Evolutionary conservation across 2,888 invertebrate genomes (phyloP), one percentile per base, ranked within the genome.

Genomic region (Campoletis raptor): DNA sequence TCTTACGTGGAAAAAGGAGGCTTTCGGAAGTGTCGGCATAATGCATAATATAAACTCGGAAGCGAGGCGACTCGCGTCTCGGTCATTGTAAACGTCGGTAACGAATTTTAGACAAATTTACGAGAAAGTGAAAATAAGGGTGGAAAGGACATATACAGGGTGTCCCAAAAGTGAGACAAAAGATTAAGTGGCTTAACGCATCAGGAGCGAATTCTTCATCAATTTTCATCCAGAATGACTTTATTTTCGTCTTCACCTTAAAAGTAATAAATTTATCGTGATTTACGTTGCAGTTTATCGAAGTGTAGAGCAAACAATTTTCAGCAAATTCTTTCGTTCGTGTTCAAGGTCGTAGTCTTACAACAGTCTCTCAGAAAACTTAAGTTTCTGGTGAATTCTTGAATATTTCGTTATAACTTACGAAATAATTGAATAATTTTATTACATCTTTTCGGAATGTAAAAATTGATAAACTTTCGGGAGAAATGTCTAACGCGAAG

Each of bases 81-180:
- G 40, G 40, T 52, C 21, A 48, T 40, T 30, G 40, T 73, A 86
- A 86, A 81, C 45, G 21, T 52, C 57, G 42, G 66, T 24, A 70
- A 73, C 42, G 57, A 72, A 18, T 24, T 15, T 24, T 15, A 15
- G 61, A 57, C 10, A 74, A 57, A 7, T n/a, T 45, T n/a, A 72
- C 21, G 69, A 42, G 74, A 84, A 77, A 81, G 81, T 86, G 80
- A 67, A 86, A 83, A 80, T 77, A 76, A 79, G 80, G 64, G 72
- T 48, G 40, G 61, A 80, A 61, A 61, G 18, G 37, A 8, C 40
- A 52, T 48, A 21, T 36, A 48, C 40, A 36, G 37, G 48, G 24
- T 52, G 72, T 72, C 30, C 72, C 52, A 36, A 48, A 37, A 37
- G 2, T 66, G 18, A 0, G 0, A 0, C 7, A 6, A 66, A 37